Percentiles rank a stretch among this genome's conserved stretches.
phyloP scores from a whole-genome alignment of 37 sponge, comb jelly and placozoan genomes.

The Agelas oroides region DNA sequence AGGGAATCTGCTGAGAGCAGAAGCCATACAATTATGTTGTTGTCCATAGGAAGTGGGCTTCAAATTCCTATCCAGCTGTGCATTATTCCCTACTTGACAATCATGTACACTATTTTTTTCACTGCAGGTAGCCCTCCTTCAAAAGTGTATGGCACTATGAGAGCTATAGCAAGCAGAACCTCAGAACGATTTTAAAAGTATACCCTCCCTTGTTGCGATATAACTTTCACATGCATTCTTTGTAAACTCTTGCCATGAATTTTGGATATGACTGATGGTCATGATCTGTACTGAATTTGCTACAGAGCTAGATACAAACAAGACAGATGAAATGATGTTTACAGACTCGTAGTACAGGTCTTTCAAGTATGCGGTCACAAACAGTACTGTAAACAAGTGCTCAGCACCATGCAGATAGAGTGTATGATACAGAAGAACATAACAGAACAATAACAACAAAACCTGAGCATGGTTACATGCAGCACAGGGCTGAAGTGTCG shows the following conservation, averaged over 20 bases:
- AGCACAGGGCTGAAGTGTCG: too few species aligned
- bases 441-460: background rate
- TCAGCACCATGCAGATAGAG: too few species aligned
- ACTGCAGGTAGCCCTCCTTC: conserved; percentile 93
- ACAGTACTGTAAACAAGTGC: too few species aligned
- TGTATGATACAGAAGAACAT: background rate
- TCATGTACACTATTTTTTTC: background rate
- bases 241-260: too few species aligned
- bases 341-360: conserved; percentile 17
- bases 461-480: too few species aligned
- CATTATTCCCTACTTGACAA: background rate
- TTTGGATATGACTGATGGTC: background rate
- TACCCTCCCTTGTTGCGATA: background rate
- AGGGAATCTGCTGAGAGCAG: too few species aligned
- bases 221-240: background rate
- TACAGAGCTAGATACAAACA: background rate
- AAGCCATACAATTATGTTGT: too few species aligned
- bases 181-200: conserved; percentile 59
- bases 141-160: conserved; percentile 97
- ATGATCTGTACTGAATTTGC: background rate
- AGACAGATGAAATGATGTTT: background rate
- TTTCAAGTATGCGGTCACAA: background rate
- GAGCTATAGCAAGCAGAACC: conserved; percentile 89
- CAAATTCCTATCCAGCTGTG: too few species aligned
- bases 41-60: too few species aligned